These are phyloP conservation scores for Tylochromis polylepis DNA, from an alignment of 2,113 vertebrate species.

Conservation along the genomic window DNA sequence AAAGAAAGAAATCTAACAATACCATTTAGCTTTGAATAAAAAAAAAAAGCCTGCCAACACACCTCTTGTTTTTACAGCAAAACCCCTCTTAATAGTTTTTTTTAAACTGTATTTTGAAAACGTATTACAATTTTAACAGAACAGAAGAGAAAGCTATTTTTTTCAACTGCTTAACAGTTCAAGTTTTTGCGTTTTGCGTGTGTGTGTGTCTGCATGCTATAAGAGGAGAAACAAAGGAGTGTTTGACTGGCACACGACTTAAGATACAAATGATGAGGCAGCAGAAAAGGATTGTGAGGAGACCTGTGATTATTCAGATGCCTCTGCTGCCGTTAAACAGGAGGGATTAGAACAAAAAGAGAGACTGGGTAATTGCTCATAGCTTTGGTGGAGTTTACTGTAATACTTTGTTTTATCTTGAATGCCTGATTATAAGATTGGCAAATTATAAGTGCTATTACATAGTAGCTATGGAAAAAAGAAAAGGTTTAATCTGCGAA, in stretches of 20 bases:
- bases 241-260: constrained; percentile 26
- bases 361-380: constrained; percentile 3
- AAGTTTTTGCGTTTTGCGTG: not conserved
- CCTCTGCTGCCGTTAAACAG: constrained; percentile 37
- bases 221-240: constrained; percentile 17
- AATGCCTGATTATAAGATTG: constrained; percentile 16
- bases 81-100: not conserved
- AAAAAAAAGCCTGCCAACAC: not conserved
- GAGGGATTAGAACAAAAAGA: constrained; percentile 21
- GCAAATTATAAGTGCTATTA: constrained; percentile 15
- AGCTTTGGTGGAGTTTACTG: constrained; percentile 26
- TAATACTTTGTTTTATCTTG: constrained; percentile 23
- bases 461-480: not conserved
- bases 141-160: not conserved
- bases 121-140: not conserved
- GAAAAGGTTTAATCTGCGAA: not conserved
- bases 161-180: not conserved
- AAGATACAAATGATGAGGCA: constrained; percentile 22
- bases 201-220: not conserved
- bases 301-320: constrained; percentile 57
- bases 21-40: not conserved
- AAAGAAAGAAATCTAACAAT: not conserved
- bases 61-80: not conserved
- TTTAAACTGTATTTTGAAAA: not conserved
- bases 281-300: constrained; percentile 23